Evolutionary conservation across 1,140 invertebrate species (phyloP), one percentile per base, ranked within the genome.

Genomic region (Mya arenaria): DNA sequence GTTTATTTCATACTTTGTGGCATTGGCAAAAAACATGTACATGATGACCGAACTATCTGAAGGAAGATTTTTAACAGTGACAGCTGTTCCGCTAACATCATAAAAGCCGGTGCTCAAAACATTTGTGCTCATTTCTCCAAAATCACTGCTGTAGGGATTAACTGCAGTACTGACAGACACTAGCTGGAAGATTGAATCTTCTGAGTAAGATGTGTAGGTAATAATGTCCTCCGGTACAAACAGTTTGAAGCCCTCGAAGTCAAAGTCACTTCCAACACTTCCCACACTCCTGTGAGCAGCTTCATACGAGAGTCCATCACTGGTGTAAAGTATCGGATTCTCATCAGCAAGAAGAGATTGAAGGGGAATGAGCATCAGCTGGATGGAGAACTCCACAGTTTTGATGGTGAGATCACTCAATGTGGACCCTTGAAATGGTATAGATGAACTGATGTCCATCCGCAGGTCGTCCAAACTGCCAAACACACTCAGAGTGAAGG

Each of bases 31-130:
- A 55, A 85, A 83, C 72, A 90, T 83, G 68, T 84, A 66, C 34
- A 91, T 84, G 36, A 79, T 83, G 0, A 89, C 63, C 25, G 66
- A 23, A 5, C 65, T 58, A 6, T 48, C 37, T 2, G 68, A 63
- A 23, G 78, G 10, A 23, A 90, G 71, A 62, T 84, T 78, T 5
- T 25, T 17, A 6, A 90, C 73, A 1, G 52, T n/a, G 17, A 90
- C 84, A 25, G 83, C 44, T 4, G 60, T 68, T 48, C 89, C 89
- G 52, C 83, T 62, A 15, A 72, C 63, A 23, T 84, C 65, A 52
- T 87, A 83, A 69, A 91, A 89, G 60, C 82, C 84, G 25, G 88
- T 63, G 0, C 75, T 75, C 6, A 87, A 41, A 0, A 88, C 83
- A n/a, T 73, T 78, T 17, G 89, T 86, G 39, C 77, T 85, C 1